Percentiles rank a stretch among this genome's conserved stretches.
phyloP scores from a whole-genome alignment of 2,113 vertebrate species.

The Eclectus roratus region DNA sequence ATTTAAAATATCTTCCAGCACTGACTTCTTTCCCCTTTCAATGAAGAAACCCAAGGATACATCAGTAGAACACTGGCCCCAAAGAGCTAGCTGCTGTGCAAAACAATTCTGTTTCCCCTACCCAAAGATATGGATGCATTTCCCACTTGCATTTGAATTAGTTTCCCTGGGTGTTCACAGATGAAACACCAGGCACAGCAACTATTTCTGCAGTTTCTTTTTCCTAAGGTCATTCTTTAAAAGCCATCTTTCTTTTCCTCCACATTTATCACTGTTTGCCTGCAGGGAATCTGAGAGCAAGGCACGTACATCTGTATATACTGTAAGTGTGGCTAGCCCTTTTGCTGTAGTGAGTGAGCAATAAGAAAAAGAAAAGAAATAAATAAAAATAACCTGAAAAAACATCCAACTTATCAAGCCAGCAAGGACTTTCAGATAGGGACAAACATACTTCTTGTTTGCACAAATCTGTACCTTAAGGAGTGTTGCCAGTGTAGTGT shows the following conservation, averaged over 20 bases:
- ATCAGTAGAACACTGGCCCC: not conserved
- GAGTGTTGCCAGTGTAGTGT: not conserved
- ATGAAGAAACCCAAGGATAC: not conserved
- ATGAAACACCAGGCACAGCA: not conserved
- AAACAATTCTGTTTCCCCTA: not conserved
- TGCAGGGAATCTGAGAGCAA: not conserved
- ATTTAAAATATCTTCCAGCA: not conserved
- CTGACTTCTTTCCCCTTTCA: not conserved
- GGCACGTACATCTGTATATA: not conserved
- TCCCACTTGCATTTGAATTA: not conserved
- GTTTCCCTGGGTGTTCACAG: not conserved
- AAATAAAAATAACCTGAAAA: conserved; percentile 25
- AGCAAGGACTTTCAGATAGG: conserved; percentile 6
- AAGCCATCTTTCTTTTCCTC: conserved; percentile 10
- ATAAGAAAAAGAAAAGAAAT: conserved; percentile 2
- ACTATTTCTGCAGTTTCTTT: conserved; percentile 21
- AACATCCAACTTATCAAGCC: not conserved
- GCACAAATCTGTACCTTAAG: not conserved
- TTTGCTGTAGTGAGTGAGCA: not conserved
- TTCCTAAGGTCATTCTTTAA: conserved; percentile 48
- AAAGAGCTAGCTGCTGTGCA: not conserved
- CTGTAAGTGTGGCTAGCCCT: not conserved
- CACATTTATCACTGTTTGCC: not conserved
- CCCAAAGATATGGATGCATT: not conserved
- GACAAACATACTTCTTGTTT: not conserved